Evolutionary conservation across 2,797 vertebrate genomes (phyloP).

Genomic region (Margarornis squamiger): DNA sequence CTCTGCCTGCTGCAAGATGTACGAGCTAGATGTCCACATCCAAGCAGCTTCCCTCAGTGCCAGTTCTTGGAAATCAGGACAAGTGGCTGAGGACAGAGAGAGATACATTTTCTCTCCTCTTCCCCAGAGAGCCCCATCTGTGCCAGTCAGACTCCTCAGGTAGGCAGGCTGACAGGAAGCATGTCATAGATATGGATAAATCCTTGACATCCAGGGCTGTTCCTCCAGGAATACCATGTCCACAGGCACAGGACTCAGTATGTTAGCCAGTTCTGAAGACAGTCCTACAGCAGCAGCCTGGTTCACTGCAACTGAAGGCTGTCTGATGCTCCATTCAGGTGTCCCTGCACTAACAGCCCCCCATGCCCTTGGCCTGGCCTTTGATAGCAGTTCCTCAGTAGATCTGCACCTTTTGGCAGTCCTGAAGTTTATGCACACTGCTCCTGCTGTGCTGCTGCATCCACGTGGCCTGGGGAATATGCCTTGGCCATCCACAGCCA

Average conservation of each 20-base stretch:
- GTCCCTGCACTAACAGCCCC: not conserved
- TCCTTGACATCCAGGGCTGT: not conserved
- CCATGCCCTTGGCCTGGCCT: not conserved
- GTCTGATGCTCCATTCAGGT: not conserved
- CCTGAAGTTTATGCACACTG: not conserved
- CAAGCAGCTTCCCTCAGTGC: not conserved
- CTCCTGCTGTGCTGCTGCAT: not conserved
- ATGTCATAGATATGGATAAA: not conserved
- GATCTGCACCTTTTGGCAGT: not conserved
- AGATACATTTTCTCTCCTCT: not conserved
- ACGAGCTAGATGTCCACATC: not conserved
- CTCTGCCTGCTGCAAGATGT: not conserved
- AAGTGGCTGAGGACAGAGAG: not conserved
- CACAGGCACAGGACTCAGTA: not conserved
- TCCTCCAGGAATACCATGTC: not conserved
- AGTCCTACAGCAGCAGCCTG: not conserved
- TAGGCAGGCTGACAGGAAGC: not conserved
- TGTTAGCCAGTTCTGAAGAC: not conserved
- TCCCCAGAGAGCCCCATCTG: not conserved
- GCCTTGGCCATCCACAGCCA: not conserved
- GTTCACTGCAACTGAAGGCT: not conserved
- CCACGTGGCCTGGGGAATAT: fast-evolving
- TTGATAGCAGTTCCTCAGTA: not conserved
- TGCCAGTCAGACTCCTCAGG: not conserved
- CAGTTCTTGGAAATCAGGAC: not conserved